phyloP scores from a whole-genome alignment of 2,113 vertebrate species.

The Madoqua kirkii region DNA sequence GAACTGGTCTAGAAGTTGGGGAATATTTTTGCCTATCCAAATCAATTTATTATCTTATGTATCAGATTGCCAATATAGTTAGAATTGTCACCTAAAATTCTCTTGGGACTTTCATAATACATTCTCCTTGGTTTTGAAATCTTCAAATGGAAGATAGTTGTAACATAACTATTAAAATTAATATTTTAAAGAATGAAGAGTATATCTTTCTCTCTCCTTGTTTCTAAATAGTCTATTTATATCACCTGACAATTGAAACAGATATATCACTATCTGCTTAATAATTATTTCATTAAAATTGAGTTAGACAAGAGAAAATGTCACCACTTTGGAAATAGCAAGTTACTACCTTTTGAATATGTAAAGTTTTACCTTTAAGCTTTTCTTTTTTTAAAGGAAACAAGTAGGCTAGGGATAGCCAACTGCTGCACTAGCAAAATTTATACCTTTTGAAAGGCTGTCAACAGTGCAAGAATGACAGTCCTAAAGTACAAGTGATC shows the following conservation, averaged over 20 bases:
- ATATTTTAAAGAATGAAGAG: not conserved
- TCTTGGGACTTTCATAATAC: not conserved
- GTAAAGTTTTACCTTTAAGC: constrained; percentile 63
- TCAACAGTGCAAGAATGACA: constrained; percentile 5
- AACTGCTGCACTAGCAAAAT: not conserved
- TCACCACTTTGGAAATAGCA: constrained; percentile 50
- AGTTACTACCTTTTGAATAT: constrained; percentile 59
- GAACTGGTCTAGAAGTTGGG: not conserved
- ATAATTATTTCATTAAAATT: constrained; percentile 53
- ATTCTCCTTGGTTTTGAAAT: not conserved
- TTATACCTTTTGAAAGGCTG: not conserved
- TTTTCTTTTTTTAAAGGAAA: constrained; percentile 24
- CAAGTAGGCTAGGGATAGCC: constrained; percentile 32
- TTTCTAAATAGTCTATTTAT: constrained; percentile 29
- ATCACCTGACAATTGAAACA: constrained; percentile 8
- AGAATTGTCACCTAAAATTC: not conserved
- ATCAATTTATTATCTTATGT: not conserved
- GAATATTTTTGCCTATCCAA: constrained; percentile 11
- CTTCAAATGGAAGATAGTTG: not conserved
- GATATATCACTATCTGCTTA: constrained; percentile 31
- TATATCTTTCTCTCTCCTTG: not conserved
- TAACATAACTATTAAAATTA: not conserved
- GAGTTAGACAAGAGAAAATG: constrained; percentile 52
- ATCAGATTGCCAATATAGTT: not conserved
- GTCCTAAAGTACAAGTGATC: not conserved